phyloP scores from a whole-genome alignment of 2,113 vertebrate species.

The Ctenomys sociabilis region DNA sequence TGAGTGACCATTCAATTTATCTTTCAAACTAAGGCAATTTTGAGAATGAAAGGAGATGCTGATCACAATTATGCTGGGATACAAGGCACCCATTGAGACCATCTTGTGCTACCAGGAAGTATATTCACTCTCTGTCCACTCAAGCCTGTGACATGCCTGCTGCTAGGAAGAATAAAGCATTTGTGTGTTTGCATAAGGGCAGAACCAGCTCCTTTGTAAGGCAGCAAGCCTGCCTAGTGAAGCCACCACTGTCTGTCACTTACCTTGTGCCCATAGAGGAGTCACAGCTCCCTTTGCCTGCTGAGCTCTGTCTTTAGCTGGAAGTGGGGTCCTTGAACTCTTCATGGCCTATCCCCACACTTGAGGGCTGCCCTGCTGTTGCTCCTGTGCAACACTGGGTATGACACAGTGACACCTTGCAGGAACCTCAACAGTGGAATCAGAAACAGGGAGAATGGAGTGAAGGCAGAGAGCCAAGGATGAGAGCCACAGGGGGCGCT shows the following conservation, averaged over 20 bases:
- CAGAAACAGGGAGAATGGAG: not conserved
- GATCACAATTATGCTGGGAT: not conserved
- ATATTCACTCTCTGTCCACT: not conserved
- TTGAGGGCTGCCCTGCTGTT: not conserved
- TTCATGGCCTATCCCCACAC: not conserved
- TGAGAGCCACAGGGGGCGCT: accelerated
- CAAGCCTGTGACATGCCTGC: not conserved
- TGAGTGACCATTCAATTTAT: not conserved
- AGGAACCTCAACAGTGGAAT: not conserved
- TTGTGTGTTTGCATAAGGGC: not conserved
- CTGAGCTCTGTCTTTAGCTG: not conserved
- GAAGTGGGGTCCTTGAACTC: not conserved
- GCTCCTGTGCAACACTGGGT: not conserved
- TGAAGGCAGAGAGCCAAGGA: not conserved
- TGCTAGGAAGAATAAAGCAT: not conserved
- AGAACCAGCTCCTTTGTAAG: not conserved
- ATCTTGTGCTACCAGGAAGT: not conserved
- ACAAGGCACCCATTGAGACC: not conserved
- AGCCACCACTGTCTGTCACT: not conserved
- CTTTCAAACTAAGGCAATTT: not conserved
- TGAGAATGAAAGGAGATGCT: not conserved
- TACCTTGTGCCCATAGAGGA: not conserved
- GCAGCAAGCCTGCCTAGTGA: not conserved
- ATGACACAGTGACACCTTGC: not conserved
- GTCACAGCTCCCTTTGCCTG: not conserved